Percentiles rank a stretch among this genome's conserved stretches.
These are phyloP conservation scores for Scaptodrosophila latifasciaeformis DNA, from an alignment of 2,888 invertebrate genomes.

Conservation along the genomic window DNA sequence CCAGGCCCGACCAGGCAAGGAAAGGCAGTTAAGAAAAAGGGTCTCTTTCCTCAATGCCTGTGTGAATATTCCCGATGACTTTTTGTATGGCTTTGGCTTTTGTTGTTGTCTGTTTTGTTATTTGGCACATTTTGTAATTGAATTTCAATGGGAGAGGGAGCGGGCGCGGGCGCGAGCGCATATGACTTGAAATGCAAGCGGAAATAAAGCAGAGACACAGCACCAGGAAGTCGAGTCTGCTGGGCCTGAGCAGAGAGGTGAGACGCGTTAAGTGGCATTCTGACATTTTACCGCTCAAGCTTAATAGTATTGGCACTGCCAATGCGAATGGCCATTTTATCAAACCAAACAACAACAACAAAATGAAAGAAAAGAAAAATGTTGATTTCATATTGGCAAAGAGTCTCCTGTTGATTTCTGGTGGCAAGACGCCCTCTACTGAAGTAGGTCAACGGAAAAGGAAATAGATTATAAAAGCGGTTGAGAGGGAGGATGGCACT, in stretches of 20 bases:
- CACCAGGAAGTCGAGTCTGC: neutral
- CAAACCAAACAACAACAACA: neutral
- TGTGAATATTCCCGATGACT: no score
- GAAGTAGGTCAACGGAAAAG: no score
- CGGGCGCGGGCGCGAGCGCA: conserved; percentile 19
- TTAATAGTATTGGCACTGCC: neutral
- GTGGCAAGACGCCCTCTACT: no score
- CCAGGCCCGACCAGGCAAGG: no score
- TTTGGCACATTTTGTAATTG: conserved; percentile 68
- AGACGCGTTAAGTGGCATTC: conserved; percentile 29
- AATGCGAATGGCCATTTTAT: neutral
- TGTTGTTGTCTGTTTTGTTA: conserved; percentile 23
- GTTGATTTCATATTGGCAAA: no score
- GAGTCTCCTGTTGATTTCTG: no score
- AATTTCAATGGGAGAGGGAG: conserved; percentile 56
- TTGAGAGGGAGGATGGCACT: no score
- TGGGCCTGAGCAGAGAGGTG: conserved; percentile 6
- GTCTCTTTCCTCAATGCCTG: no score
- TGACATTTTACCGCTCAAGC: no score
- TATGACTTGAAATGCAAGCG: conserved; percentile 30
- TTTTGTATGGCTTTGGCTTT: no score
- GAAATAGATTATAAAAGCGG: no score
- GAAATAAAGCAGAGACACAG: conserved; percentile 20
- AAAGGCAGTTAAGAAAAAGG: no score
- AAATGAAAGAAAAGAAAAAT: neutral